Conservation (phyloP, 2,888 invertebrate species). For the Ypsolopha scabrella region DNA sequence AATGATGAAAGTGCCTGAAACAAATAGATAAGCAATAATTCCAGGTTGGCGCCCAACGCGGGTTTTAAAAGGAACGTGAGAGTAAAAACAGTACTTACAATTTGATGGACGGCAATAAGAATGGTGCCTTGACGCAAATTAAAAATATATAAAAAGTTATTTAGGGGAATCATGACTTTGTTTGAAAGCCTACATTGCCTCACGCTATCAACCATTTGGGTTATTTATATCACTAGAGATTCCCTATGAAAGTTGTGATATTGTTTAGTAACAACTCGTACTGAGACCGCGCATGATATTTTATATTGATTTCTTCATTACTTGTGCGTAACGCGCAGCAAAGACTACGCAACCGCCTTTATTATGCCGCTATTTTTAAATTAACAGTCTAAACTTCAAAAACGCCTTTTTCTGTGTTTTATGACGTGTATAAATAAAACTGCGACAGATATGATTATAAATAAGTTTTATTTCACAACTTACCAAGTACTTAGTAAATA, state of each 20-base stretch:
- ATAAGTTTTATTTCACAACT: slow-evolving; percentile 68
- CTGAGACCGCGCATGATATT: slow-evolving; percentile 40
- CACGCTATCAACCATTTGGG: slow-evolving; percentile 55
- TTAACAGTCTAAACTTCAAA: too few relatives aligned
- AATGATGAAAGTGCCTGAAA: slow-evolving; percentile 60
- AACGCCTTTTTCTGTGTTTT: too few relatives aligned
- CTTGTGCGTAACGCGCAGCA: too few relatives aligned
- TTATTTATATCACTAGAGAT: slow-evolving; percentile 29
- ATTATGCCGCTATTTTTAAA: too few relatives aligned
- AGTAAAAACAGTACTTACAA: slow-evolving; percentile 41
- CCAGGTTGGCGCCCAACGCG: background rate
- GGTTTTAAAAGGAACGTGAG: background rate
- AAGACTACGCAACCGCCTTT: too few relatives aligned
- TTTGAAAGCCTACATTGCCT: slow-evolving; percentile 52
- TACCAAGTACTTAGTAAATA: slow-evolving; percentile 60
- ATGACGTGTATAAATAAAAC: slow-evolving; percentile 4
- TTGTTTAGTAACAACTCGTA: background rate
- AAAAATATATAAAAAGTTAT: slow-evolving; percentile 61
- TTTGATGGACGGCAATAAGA: slow-evolving; percentile 67
- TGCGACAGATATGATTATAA: slow-evolving; percentile 34
- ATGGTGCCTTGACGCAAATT: slow-evolving; percentile 66
- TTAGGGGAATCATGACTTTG: slow-evolving; percentile 57
- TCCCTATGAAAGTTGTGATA: slow-evolving; percentile 11
- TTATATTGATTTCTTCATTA: slow-evolving; percentile 41
- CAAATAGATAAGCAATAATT: slow-evolving; percentile 2